Conservation (phyloP, 2,888 invertebrate genomes). For the Lasioglossum malachurum region DNA sequence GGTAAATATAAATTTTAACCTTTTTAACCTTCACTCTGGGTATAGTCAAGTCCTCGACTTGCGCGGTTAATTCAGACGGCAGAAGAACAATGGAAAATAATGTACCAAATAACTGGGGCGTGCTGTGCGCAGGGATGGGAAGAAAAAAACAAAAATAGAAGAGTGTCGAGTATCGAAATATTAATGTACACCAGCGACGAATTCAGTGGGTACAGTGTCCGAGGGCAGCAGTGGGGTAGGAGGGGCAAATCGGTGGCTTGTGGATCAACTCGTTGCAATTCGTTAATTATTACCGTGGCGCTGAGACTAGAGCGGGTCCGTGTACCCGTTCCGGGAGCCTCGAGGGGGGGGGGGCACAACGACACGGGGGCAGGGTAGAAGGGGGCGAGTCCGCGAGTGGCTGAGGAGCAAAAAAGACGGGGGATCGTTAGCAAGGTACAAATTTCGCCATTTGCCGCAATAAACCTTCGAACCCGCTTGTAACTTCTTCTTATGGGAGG, state of each 20-base stretch:
- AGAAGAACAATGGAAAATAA: too few species aligned
- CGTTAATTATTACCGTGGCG: slow-evolving; percentile 59
- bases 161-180: not conserved
- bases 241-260: slow-evolving; percentile 41
- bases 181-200: not conserved
- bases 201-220: not conserved
- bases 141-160: not conserved
- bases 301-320: slow-evolving; percentile 41
- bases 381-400: slow-evolving; percentile 20
- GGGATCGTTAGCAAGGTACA: slow-evolving; percentile 84
- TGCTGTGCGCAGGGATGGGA: too few species aligned
- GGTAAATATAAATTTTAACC: slow-evolving; percentile 46
- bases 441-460: slow-evolving; percentile 85
- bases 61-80: too few species aligned
- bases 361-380: slow-evolving; percentile 5
- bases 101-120: too few species aligned
- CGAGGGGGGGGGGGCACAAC: not conserved
- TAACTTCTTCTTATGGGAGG: slow-evolving; percentile 84
- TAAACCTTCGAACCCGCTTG: slow-evolving; percentile 83
- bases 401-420: slow-evolving; percentile 71
- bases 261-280: slow-evolving; percentile 49
- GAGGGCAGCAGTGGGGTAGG: not conserved
- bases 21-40: too few species aligned
- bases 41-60: too few species aligned
- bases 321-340: slow-evolving; percentile 18